phyloP scores from a whole-genome alignment of 2,888 invertebrate species.

The Tigriopus californicus region DNA sequence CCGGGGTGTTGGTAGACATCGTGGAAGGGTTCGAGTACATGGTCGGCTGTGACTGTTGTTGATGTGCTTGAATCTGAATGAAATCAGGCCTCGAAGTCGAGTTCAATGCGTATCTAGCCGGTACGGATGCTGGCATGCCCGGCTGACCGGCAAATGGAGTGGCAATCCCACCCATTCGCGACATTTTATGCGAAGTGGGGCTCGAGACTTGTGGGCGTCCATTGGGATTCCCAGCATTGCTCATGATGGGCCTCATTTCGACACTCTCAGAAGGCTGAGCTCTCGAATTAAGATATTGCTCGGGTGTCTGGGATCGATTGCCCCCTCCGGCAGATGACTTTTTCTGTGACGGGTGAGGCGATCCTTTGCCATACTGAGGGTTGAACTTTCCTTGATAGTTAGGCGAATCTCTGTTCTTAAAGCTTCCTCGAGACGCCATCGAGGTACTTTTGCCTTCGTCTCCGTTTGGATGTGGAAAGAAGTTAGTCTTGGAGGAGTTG shows the following conservation, averaged over 20 bases:
- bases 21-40: neutral
- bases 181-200: constrained; percentile 60
- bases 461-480: constrained; percentile 35
- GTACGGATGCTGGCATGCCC: constrained; percentile 12
- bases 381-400: constrained; percentile 6
- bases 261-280: constrained; percentile 16
- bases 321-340: neutral
- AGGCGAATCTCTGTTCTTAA: constrained; percentile 8
- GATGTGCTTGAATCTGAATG: neutral
- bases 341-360: constrained; percentile 43
- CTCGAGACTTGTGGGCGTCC: neutral
- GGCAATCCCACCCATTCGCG: constrained; percentile 61
- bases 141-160: constrained; percentile 47
- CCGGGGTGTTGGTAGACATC: neutral
- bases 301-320: constrained; percentile 16
- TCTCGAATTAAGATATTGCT: constrained; percentile 11
- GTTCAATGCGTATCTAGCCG: constrained; percentile 1
- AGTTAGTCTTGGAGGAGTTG: constrained; percentile 65
- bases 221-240: neutral
- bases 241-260: constrained; percentile 17
- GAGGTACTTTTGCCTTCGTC: neutral
- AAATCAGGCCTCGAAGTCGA: neutral
- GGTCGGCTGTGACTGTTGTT: neutral
- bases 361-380: constrained; percentile 46
- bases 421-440: neutral